A percentile compares a stretch with the other conserved stretches of the same genome.
Evolutionary conservation across 1,140 invertebrate genomes (phyloP).

Genomic region (Chelonus insularis): DNA sequence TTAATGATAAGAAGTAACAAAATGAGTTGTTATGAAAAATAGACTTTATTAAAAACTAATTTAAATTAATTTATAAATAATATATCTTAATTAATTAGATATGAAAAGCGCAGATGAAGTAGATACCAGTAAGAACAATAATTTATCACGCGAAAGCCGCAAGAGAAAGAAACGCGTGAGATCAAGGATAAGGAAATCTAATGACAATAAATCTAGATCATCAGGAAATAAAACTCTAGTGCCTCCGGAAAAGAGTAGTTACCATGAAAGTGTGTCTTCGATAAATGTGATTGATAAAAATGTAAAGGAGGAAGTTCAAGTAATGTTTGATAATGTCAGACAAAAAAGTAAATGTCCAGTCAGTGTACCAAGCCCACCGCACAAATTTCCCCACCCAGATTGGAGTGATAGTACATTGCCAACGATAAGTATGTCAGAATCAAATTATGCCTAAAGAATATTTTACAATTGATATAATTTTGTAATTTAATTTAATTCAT

Average conservation of each 20-base stretch:
- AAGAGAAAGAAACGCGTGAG: not conserved
- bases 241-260: not conserved
- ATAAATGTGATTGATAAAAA: slow-evolving; percentile 25
- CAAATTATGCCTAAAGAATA: slow-evolving; percentile 8
- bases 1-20: not conserved
- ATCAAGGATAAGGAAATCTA: not conserved
- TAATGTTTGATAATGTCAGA: slow-evolving; percentile 36
- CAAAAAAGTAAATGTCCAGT: slow-evolving; percentile 35
- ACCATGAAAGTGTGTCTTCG: not conserved
- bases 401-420: slow-evolving; percentile 43
- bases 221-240: not conserved
- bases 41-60: not conserved
- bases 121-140: slow-evolving; percentile 8
- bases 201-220: slow-evolving; percentile 3
- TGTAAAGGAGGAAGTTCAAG: slow-evolving; percentile 36
- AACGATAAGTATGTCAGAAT: slow-evolving; percentile 38
- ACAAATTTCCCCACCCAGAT: slow-evolving; percentile 40
- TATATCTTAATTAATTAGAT: slow-evolving; percentile 1
- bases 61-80: not conserved
- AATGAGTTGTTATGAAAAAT: not conserved
- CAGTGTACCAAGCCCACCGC: slow-evolving; percentile 39
- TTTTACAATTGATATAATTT: slow-evolving; percentile 4
- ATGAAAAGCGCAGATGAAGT: not conserved
- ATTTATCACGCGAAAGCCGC: slow-evolving; percentile 10
- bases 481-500: not conserved